Base-by-base conservation (phyloP, 2,113 vertebrate species). In the Deroptyus accipitrinus region DNA sequence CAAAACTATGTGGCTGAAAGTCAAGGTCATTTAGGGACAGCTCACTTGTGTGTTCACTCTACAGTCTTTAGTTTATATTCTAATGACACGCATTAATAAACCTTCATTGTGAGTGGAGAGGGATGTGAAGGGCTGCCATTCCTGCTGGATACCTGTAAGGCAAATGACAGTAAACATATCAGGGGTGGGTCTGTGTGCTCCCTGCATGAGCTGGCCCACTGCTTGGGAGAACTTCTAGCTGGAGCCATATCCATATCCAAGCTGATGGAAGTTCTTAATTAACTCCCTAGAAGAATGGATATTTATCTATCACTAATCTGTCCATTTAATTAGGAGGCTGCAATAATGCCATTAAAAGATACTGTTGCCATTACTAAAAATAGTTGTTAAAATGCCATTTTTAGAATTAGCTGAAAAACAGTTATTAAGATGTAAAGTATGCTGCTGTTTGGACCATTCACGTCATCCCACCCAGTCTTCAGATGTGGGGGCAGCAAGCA, bases 21-120 rank as follows among this genome's bases (percentile, higher is more conserved):
- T 44, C 80, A 75, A 72, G 83, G 80, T 91, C 42, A 28, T 51
- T 84, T 91, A 78, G 66, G 83, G 88, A 89, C 48, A 78, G 18
- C n/a, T 78, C 86, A 25, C n/a, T 70, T 0, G 0, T 67, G 37
- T 80, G 37, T 23, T 88, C 15, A 7, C 67, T 77, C 4, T 12
- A 3, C 2, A 55, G 48, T 35, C 42, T 48, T 86, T 37, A 63
- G 31, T 70, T 86, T 37, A n/a, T 77, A 18, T 59, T 31, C 22
- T 67, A 59, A 46, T 33, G 46, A 66, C 10, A 7, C 17, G 4
- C 13, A 13, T 48, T 78, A 68, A 41, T 31, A 61, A 77, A 68
- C 12, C 9, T 67, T 35, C 1, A 0, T 17, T 63, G 39, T 42
- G 30, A 51, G 10, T 5, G 61, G 41, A 66, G 44, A 23, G 23